Evolutionary conservation across 2,888 invertebrate genomes (phyloP), one percentile per base, ranked within the genome.

Genomic region (Leptinotarsa rubiginosa): DNA sequence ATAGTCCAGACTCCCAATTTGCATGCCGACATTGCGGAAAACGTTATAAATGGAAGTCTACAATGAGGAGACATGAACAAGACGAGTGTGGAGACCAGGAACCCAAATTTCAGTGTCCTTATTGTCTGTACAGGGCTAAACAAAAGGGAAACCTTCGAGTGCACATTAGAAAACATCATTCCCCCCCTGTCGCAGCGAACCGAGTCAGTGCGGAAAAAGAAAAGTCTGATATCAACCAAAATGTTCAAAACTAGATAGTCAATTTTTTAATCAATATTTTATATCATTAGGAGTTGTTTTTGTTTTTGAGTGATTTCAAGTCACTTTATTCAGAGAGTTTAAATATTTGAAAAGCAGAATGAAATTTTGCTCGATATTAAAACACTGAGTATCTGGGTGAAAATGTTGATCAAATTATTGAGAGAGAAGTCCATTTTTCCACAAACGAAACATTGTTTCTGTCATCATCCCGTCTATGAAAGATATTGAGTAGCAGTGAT

Each of bases 1-100:
- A 88, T 81, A 89, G 90, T 83, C 88, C 87, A 47, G 89, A 89
- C 62, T 87, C 90, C 65, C 92, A 93, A 84, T 95, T 94, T 87
- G 92, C 94, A 67, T 95, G 95, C 85, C 91, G 94, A 69, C 95
- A 95, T 86, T 96, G 96, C 88, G 95, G 95, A 78, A 95, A 95
- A 87, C 91, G 93, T 80, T 96, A 96, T 87, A 92, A 95, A 83
- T 95, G 95, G 95, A 95, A 94, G 88, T 95, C 95, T 68, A 95
- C 95, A 75, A 90, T 95, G 89, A 77, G 85, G 16, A 75, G 85
- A 52, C 95, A 95, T 88, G 95, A 84, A 70, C 93, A 92, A 89
- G 94, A 94, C 78, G 95, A 95, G 87, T 95, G 95, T 88, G 85
- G 94, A 65, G 94, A 94, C 80, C 95, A 95, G 85, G 92, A 94